These are phyloP conservation scores for Orchestia grillus DNA, from an alignment of 1,140 invertebrate species.

Conservation along the genomic window DNA sequence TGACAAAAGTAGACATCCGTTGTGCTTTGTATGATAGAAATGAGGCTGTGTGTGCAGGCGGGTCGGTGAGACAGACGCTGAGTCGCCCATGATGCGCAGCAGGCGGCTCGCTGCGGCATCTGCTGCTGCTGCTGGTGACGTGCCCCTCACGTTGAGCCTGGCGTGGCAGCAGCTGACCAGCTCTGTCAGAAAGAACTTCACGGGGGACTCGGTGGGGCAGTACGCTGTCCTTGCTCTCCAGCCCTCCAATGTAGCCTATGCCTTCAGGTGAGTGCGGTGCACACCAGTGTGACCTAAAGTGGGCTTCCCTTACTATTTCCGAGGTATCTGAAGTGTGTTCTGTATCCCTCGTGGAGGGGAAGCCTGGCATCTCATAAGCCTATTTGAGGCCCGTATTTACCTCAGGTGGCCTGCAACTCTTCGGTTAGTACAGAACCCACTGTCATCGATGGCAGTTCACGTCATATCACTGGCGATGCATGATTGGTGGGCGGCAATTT, in stretches of 20 bases:
- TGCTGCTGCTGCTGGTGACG: constrained; percentile 8
- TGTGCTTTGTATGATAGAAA: too few species aligned
- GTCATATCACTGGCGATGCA: too few species aligned
- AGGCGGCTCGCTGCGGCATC: background rate
- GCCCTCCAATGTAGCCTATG: constrained; percentile 14
- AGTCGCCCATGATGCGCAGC: background rate
- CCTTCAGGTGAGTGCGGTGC: background rate
- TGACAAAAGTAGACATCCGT: too few species aligned
- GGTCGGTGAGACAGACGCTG: constrained; percentile 16
- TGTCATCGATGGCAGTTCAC: too few species aligned
- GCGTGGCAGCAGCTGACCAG: background rate
- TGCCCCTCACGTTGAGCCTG: background rate
- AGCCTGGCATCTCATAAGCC: background rate
- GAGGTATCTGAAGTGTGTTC: too few species aligned
- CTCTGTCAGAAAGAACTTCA: background rate
- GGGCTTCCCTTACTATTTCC: too few species aligned
- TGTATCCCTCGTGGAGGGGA: background rate
- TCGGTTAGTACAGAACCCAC: too few species aligned
- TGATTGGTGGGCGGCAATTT: too few species aligned
- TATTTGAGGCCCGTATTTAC: too few species aligned
- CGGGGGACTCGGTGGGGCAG: background rate
- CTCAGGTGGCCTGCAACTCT: too few species aligned
- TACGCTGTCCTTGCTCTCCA: background rate
- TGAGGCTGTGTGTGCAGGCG: background rate
- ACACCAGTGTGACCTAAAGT: too few species aligned